Evolutionary conservation across 1,140 invertebrate species (phyloP).

Genomic region (Pogonognathellus flavescens): DNA sequence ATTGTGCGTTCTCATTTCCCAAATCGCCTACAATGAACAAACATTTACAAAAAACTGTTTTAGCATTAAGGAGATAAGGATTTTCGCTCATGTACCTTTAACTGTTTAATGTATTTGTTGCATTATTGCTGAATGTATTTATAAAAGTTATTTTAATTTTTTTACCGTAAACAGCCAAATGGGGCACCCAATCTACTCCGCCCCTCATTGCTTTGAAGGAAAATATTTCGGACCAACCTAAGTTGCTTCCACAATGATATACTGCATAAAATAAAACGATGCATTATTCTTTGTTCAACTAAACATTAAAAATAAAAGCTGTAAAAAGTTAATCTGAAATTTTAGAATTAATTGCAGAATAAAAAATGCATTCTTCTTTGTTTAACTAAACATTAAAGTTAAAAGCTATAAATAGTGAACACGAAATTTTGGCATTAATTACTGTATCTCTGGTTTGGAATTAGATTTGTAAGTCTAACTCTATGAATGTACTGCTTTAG

Average conservation of each 20-base stretch:
- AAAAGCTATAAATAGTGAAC: too few relatives aligned
- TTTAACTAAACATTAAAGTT: too few relatives aligned
- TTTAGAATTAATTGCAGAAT: not conserved
- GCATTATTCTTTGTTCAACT: too few relatives aligned
- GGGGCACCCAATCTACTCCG: conserved; percentile 81
- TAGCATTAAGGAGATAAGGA: too few relatives aligned
- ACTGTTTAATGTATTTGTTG: too few relatives aligned
- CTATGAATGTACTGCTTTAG: conserved; percentile 85
- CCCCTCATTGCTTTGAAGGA: conserved; percentile 78
- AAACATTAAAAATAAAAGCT: too few relatives aligned
- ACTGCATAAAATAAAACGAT: conserved; percentile 71
- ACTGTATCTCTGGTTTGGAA: conserved; percentile 77
- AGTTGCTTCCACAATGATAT: conserved; percentile 85
- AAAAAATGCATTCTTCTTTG: too few relatives aligned
- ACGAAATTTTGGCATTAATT: too few relatives aligned
- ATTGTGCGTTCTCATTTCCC: conserved; percentile 71
- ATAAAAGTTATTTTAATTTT: conserved; percentile 77
- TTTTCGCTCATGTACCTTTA: too few relatives aligned
- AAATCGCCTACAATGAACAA: conserved; percentile 60
- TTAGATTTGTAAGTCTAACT: conserved; percentile 75
- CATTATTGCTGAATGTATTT: too few relatives aligned
- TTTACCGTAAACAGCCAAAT: conserved; percentile 82
- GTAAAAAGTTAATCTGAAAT: too few relatives aligned
- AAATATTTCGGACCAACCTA: conserved; percentile 85
- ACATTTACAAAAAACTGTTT: not conserved